Evolutionary conservation across 2,113 vertebrate species (phyloP).

Genomic region (Hippocampus barbouri): DNA sequence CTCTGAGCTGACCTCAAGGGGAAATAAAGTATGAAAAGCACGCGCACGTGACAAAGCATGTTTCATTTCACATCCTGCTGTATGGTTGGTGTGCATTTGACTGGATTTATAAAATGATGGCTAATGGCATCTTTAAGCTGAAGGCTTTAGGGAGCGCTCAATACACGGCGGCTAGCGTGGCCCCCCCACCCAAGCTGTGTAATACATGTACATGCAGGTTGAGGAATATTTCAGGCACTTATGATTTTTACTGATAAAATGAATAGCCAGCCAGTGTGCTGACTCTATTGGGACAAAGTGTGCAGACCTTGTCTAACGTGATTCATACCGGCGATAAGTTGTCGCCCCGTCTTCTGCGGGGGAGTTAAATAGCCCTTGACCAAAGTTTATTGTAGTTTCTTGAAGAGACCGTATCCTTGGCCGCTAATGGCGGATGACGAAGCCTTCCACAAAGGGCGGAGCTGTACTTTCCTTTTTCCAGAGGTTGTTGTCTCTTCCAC

Average conservation of each 20-base stretch:
- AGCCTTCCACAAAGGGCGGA: constrained; percentile 21
- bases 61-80: constrained; percentile 45
- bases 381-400: constrained; percentile 25
- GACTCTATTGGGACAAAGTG: constrained; percentile 4
- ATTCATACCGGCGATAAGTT: constrained; percentile 12
- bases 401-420: constrained; percentile 41
- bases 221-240: constrained; percentile 15
- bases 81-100: constrained; percentile 8
- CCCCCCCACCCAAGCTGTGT: constrained; percentile 10
- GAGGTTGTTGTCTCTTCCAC: constrained; percentile 23
- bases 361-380: constrained; percentile 1
- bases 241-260: constrained; percentile 11
- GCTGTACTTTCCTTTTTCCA: constrained; percentile 29
- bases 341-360: constrained; percentile 2
- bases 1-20: not conserved
- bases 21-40: constrained; percentile 27
- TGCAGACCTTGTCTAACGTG: constrained; percentile 1
- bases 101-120: constrained; percentile 25
- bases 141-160: constrained; percentile 4
- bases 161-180: constrained; percentile 2
- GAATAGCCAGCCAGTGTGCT: constrained; percentile 6
- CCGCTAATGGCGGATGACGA: constrained; percentile 26
- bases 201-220: not conserved
- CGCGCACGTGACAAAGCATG: constrained; percentile 44
- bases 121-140: constrained; percentile 33